Evolutionary conservation across 30 jellyfish, hydroid and myxozoan genomes (phyloP), one percentile per base, ranked within the genome.

Genomic region (Pseudorhiza aurosa): DNA sequence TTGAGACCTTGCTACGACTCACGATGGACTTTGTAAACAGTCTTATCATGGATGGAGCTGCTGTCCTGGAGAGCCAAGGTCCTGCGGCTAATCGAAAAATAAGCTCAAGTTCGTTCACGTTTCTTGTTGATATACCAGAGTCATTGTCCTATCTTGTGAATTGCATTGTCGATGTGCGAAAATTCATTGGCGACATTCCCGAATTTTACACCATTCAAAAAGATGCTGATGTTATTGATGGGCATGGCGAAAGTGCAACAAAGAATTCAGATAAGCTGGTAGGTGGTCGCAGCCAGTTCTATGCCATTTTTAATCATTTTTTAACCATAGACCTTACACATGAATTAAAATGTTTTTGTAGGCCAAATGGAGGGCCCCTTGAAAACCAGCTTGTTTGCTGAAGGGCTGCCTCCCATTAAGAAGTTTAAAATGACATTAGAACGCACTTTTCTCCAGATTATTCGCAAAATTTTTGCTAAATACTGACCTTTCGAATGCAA

Each of bases 11-110:
- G 18, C 90, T 93, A 40, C 70, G 79, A 19, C 25, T 93, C 87
- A 72, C 96, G 8, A 40, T 81, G 18, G 84, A 72, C 75, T 93
- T 77, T 58, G 50, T 87, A 44, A 93, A 82, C 75, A 50, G 79
- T 28, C 90, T 93, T 4, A 64, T 93, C 4, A 80, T 73, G 77
- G 99, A 91, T 77, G 98, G 94, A 14, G 47, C 76, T 17, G 74
- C 46, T 21, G 96, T 91, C 11, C 33, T 58, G 78, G 84, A 78
- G n/a, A 51, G 44, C 33, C 25, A 46, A 2, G 18, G 24, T 2
- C 30, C 4, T 1, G 58, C 42, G 10, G 53, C 50, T n/a, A 29
- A 37, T 26, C 29, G 24, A 28, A 56, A 72, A 36, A 36, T 18
- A 14, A 33, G 29, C 19, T 7, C 33, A 12, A 36, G n/a, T 21